Evolutionary conservation across 53 echinoderm and acorn worm genomes (phyloP).

Genomic region (Henricia sp.): DNA sequence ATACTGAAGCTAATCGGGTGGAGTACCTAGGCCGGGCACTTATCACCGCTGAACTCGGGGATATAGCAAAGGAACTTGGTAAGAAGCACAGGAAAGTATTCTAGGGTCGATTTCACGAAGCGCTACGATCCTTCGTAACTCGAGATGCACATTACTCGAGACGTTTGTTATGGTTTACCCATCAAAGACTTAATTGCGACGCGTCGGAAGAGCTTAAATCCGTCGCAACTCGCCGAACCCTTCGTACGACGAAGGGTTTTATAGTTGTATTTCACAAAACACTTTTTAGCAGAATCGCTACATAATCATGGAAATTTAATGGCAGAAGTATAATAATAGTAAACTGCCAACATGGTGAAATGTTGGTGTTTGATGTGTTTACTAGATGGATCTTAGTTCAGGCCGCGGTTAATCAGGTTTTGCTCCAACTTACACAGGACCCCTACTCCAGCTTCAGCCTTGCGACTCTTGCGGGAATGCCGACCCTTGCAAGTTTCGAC

Average conservation of each 20-base stretch:
- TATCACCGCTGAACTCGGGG: neutral
- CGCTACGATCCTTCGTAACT: too few relatives aligned
- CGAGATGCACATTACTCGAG: too few relatives aligned
- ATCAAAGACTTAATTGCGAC: too few relatives aligned
- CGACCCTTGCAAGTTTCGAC: constrained; percentile 8
- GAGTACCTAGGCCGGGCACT: constrained; percentile 3
- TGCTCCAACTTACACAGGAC: neutral
- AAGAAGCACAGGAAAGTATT: neutral
- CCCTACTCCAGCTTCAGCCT: neutral
- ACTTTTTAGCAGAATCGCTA: too few relatives aligned
- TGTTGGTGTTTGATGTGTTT: neutral
- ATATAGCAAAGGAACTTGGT: neutral
- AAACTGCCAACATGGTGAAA: too few relatives aligned
- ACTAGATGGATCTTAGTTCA: neutral
- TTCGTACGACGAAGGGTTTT: too few relatives aligned
- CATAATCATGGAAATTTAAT: neutral
- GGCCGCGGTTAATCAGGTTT: neutral
- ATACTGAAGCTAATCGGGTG: neutral
- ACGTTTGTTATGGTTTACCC: too few relatives aligned
- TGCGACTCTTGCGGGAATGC: constrained; percentile 19
- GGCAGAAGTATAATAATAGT: neutral
- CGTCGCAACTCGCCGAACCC: too few relatives aligned
- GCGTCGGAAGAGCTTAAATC: too few relatives aligned
- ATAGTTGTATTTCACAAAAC: too few relatives aligned
- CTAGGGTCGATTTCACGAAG: neutral